A percentile compares a stretch with the other conserved stretches of the same genome.
These are phyloP conservation scores for Sorex maritimensis DNA, from an alignment of 2,797 vertebrate genomes.

Conservation along the genomic window DNA sequence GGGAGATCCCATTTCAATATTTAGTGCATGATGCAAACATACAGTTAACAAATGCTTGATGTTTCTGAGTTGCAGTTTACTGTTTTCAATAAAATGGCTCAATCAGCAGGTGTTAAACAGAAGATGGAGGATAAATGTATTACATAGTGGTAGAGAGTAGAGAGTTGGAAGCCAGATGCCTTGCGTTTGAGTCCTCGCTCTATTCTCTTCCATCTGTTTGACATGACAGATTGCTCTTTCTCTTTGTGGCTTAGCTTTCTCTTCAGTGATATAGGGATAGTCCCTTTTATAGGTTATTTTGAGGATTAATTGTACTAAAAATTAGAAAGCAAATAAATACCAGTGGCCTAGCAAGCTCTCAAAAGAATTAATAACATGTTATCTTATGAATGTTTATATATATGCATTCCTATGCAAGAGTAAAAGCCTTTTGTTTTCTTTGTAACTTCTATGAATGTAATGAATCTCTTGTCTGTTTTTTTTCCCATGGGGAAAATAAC, in stretches of 20 bases:
- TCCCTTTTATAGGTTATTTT: background rate
- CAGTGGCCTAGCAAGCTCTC: background rate
- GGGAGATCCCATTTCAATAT: background rate
- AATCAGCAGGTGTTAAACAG: background rate
- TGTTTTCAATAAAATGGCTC: conserved; percentile 23
- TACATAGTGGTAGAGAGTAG: background rate
- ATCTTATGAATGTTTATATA: conserved; percentile 23
- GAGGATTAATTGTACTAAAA: conserved; percentile 29
- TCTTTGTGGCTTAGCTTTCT: conserved; percentile 28
- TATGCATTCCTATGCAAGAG: background rate
- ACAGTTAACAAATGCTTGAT: background rate
- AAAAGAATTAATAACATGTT: conserved; percentile 1
- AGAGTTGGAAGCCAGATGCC: background rate
- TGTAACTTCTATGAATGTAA: background rate
- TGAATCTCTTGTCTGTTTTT: conserved; percentile 1
- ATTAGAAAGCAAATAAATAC: conserved; percentile 58
- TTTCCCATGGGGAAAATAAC: conserved; percentile 18
- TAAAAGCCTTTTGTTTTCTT: background rate
- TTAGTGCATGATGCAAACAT: conserved; percentile 28
- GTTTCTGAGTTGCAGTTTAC: conserved; percentile 22
- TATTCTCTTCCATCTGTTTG: background rate
- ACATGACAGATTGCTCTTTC: background rate
- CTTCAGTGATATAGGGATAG: conserved; percentile 16
- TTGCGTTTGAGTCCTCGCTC: background rate
- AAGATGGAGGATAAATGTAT: background rate